Evolutionary conservation across 2,888 invertebrate species (phyloP), one percentile per base, ranked within the genome.

Genomic region (Hirtodrosophila trivittata): DNA sequence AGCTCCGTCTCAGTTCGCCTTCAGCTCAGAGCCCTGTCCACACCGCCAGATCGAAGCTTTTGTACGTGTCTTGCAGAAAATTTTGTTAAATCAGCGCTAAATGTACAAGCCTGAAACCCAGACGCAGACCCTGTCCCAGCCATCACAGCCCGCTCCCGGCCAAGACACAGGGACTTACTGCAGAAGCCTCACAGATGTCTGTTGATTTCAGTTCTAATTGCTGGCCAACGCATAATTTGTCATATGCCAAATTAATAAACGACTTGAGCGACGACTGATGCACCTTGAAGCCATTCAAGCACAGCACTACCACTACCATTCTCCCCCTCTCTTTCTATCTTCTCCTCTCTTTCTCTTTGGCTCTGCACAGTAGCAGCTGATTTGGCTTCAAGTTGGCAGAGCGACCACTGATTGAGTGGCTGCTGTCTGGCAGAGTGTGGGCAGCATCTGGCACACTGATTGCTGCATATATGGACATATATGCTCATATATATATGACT

Each of bases 211-310:
- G 68, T 72, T 85, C 70, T 78, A 85, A 85, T 75, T 75, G 77
- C 75, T 66, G 70, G 71, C 74, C 74, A 75, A 72, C 56, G 76
- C 76, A 82, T 67, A 83, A 85, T 83, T 85, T 83, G 85, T 83
- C 86, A 85, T 75, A 83, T 85, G 83, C 75, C 85, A 83, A 83
- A 83, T 83, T 80, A 80, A 80, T 85, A 85, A 84, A 76, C 71
- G 71, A 69, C 64, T 60, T 63, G 38, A 28, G 47, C 68, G 16
- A 42, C 75, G 51, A 37, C 12, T 45, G 43, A 45, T 59, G 62
- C 47, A 51, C 35, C 64, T 72, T 39, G 45, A 39, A 56, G 72
- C 56, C 54, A 59, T 66, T 56, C 58, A 59, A 37, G 37, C 49
- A 33, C 25, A 30, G 1, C 37, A 37, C 7, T 30, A 14, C 8